These are phyloP conservation scores for Odocoileus hemionus DNA, from an alignment of 2,113 vertebrate species.

Conservation along the genomic window DNA sequence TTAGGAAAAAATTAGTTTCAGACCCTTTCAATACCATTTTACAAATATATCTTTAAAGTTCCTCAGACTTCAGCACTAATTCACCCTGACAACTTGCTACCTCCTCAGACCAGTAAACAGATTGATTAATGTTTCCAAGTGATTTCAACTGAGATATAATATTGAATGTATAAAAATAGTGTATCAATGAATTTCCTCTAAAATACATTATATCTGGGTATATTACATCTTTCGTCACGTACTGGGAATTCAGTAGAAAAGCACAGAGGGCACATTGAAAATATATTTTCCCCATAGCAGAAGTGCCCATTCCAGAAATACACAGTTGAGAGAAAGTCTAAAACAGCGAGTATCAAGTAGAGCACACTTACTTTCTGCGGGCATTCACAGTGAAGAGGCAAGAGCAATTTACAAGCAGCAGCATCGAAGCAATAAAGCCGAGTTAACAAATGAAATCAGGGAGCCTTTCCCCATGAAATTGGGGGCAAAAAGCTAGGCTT, in stretches of 20 bases:
- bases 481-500: constrained; percentile 41
- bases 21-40: background rate
- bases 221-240: background rate
- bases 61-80: background rate
- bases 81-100: background rate
- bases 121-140: background rate
- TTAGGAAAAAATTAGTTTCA: background rate
- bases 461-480: constrained; percentile 65
- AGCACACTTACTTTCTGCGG: constrained; percentile 38
- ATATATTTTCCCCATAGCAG: background rate
- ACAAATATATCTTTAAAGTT: background rate
- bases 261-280: background rate
- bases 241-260: constrained; percentile 2
- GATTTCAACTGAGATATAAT: background rate
- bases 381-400: constrained; percentile 57
- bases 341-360: background rate
- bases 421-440: background rate
- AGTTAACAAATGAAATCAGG: constrained; percentile 64
- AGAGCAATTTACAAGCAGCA: constrained; percentile 66
- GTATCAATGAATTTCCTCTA: background rate
- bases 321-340: background rate
- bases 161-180: background rate
- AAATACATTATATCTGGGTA: background rate
- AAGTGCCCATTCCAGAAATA: background rate
- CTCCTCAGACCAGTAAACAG: background rate